Conservation (phyloP, 2,888 invertebrate species). For the Calliphora vomitoria region DNA sequence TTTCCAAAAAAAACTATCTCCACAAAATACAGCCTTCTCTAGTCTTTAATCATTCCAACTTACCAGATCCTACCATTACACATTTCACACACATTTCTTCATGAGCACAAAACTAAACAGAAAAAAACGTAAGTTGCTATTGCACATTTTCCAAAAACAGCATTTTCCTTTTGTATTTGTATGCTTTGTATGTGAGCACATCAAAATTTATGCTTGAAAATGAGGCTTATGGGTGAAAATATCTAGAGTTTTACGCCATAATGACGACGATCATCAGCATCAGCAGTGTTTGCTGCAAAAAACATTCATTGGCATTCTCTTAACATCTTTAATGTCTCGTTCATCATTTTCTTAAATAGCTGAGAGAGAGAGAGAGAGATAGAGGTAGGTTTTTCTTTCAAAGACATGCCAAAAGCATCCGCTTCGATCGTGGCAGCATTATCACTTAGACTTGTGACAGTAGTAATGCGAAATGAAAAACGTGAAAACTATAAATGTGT, state of each 20-base stretch:
- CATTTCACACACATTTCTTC: too few relatives aligned
- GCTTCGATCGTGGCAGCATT: slow-evolving; percentile 48
- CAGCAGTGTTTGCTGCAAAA: not conserved
- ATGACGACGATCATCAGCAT: not conserved
- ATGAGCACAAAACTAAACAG: too few relatives aligned
- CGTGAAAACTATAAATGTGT: too few relatives aligned
- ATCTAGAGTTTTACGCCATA: slow-evolving; percentile 26
- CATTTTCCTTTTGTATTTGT: not conserved
- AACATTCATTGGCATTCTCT: slow-evolving; percentile 47
- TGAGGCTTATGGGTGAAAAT: slow-evolving; percentile 71
- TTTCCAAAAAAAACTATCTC: too few relatives aligned
- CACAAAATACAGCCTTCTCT: not conserved
- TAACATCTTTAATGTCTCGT: slow-evolving; percentile 44
- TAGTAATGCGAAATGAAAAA: not conserved
- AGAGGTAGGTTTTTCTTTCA: slow-evolving; percentile 10
- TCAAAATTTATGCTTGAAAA: slow-evolving; percentile 64
- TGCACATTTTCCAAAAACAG: slow-evolving; percentile 1
- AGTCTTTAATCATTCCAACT: too few relatives aligned
- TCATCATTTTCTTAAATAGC: slow-evolving; percentile 35
- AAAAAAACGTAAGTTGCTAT: not conserved
- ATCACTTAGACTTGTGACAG: slow-evolving; percentile 34
- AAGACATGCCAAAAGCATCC: slow-evolving; percentile 59
- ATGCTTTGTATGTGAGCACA: slow-evolving; percentile 3
- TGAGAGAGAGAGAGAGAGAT: not conserved
- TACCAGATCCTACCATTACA: too few relatives aligned